Evolutionary conservation across 1,140 invertebrate genomes (phyloP).

Genomic region (Bactericera cockerelli): DNA sequence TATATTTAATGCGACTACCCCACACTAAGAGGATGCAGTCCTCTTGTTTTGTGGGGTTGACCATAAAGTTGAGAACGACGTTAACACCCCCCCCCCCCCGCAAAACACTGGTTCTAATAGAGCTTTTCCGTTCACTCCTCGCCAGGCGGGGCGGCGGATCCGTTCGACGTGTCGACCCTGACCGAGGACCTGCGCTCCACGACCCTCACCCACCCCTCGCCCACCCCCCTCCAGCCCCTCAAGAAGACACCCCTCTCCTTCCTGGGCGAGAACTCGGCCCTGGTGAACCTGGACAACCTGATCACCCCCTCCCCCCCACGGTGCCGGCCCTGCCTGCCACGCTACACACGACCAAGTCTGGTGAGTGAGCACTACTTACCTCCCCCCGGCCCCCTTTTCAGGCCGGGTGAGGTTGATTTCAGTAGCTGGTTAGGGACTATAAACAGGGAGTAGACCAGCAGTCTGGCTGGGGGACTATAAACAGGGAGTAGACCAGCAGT

Average conservation of each 20-base stretch:
- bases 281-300: constrained; percentile 91
- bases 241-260: constrained; percentile 80
- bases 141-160: constrained; percentile 35
- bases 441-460: too few relatives aligned
- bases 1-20: too few relatives aligned
- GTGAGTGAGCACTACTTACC: constrained; percentile 8
- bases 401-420: constrained; percentile 6
- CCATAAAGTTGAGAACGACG: too few relatives aligned
- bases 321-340: constrained; percentile 17
- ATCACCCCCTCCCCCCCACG: constrained; percentile 40
- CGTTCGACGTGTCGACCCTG: constrained; percentile 50
- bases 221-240: constrained; percentile 29
- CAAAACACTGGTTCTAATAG: too few relatives aligned
- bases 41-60: too few relatives aligned
- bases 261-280: constrained; percentile 79
- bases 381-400: not conserved
- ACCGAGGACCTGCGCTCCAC: constrained; percentile 34
- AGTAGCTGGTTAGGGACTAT: not conserved
- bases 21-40: too few relatives aligned
- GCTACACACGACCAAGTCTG: constrained; percentile 18
- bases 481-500: too few relatives aligned
- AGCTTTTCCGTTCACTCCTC: too few relatives aligned
- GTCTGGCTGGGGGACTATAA: too few relatives aligned
- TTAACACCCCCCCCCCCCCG: too few relatives aligned
- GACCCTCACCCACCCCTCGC: constrained; percentile 18